Percentiles rank a stretch among this genome's conserved stretches.
phyloP scores from a whole-genome alignment of 2,113 vertebrate genomes.

The Butorides virescens region DNA sequence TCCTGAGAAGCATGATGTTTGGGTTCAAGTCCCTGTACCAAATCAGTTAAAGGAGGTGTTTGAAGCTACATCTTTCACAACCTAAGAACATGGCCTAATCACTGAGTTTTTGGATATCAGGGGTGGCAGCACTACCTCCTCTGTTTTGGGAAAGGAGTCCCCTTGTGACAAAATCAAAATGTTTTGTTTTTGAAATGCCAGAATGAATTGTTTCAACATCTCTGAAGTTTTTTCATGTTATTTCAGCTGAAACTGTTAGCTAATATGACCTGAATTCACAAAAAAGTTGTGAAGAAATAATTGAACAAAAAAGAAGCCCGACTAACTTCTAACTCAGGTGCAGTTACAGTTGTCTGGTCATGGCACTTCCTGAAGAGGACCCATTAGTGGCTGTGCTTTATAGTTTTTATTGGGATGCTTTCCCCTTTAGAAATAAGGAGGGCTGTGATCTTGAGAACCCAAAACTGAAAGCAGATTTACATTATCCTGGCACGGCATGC shows the following conservation, averaged over 20 bases:
- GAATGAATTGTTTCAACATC: conserved; percentile 58
- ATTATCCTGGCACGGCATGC: neutral
- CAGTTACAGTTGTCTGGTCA: neutral
- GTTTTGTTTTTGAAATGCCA: conserved; percentile 59
- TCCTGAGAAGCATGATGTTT: conserved; percentile 46
- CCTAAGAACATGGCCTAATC: conserved; percentile 42
- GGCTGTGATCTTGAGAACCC: neutral
- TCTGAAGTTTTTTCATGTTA: conserved; percentile 67
- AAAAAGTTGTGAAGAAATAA: conserved; percentile 30
- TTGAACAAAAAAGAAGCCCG: neutral
- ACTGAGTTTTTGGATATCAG: conserved; percentile 43
- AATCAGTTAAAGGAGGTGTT: conserved; percentile 31
- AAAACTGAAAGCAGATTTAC: neutral
- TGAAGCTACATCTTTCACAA: conserved; percentile 50
- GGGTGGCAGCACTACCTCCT: conserved; percentile 63
- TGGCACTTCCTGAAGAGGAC: neutral
- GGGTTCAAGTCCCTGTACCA: conserved; percentile 51
- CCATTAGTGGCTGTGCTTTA: neutral
- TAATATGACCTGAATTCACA: conserved; percentile 62
- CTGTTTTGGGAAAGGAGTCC: conserved; percentile 59
- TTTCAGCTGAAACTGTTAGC: conserved; percentile 47
- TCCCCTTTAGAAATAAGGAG: neutral
- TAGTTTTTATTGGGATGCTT: neutral
- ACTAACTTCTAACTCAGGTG: neutral
- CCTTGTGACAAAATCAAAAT: conserved; percentile 65